Base-by-base conservation (phyloP, 2,888 invertebrate species). In the Amorpha juglandis region DNA sequence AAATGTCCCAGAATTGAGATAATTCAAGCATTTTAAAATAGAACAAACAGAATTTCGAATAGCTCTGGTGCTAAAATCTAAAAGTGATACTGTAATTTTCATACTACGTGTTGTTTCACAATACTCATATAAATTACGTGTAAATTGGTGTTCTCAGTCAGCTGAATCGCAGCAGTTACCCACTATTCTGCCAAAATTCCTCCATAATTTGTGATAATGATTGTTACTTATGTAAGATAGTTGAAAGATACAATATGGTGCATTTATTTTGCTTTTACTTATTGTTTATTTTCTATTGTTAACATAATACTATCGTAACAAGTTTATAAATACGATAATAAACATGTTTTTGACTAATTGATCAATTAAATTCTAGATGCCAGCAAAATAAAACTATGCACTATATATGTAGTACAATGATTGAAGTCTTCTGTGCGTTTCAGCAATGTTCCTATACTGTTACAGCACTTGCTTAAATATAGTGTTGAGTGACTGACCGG, bases 171-270 rank as follows among this genome's bases (percentile, higher is more conserved):
- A 68, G n/a, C 48, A 69, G 70, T 74, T 69, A 73, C 70, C 42
- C 27, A 51, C 47, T 66, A 52, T 62, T 62, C 74, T 80, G 81
- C 78, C 81, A 82, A 79, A 74, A 77, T 74, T 64, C 58, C 58
- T 48, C 47, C 19, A 48, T 21, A 65, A 53, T 38, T 58, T 58
- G 58, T 48, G 19, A 21, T 58, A 65, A 58, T 58, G 64, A 19
- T 58, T 58, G 47, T 58, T 58, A 58, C 42, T 48, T 48, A 48
- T 19, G 19, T 42, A 38, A 16, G 42, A 58, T 14, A 58, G 53
- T 33, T 47, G 33, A 58, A 65, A 47, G 58, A 21, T 35, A 48
- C 47, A 9, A 35, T 55, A 65, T 35, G 14, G 55, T 33, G 14
- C 58, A 38, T 58, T 58, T 19, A 6, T 38, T 12, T 27, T 50